Evolutionary conservation across 2,888 invertebrate genomes (phyloP).

Genomic region (Drosophila bunnanda): DNA sequence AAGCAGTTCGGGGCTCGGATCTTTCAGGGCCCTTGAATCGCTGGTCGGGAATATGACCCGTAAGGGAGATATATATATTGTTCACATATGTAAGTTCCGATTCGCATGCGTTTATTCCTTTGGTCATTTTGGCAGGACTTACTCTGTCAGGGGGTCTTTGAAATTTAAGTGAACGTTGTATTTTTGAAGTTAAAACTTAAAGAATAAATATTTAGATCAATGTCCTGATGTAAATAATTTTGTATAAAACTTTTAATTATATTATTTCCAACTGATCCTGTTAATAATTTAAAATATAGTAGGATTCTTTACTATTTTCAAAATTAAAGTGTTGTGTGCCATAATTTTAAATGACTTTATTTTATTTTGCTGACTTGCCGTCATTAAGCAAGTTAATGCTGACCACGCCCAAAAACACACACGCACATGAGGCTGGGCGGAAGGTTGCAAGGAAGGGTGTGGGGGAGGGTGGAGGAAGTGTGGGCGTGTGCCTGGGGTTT

Average conservation of each 20-base stretch:
- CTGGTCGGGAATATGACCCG: conserved; percentile 11
- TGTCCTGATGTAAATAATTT: neutral
- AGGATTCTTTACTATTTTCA: neutral
- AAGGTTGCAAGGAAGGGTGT: neutral
- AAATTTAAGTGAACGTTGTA: neutral
- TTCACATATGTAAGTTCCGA: conserved; percentile 6
- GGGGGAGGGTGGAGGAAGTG: neutral
- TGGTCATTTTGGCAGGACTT: conserved; percentile 8
- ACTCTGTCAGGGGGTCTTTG: neutral
- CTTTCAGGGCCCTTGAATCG: conserved; percentile 25
- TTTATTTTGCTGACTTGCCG: neutral
- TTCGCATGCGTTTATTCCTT: neutral
- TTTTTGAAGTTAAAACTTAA: neutral
- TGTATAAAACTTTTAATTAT: too few species aligned
- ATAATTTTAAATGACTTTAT: neutral
- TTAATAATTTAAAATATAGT: too few species aligned
- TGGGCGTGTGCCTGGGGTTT: conserved; percentile 7
- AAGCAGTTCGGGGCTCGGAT: conserved; percentile 18
- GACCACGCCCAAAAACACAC: conserved; percentile 27
- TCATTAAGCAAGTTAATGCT: conserved; percentile 36
- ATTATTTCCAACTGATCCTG: too few species aligned
- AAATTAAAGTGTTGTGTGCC: too few species aligned
- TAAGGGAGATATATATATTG: conserved; percentile 24
- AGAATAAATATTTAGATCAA: neutral
- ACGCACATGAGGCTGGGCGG: neutral